A percentile compares a stretch with the other conserved stretches of the same genome.
These are phyloP conservation scores for Anoncus sp. DNA, from an alignment of 2,888 invertebrate species.

Conservation along the genomic window DNA sequence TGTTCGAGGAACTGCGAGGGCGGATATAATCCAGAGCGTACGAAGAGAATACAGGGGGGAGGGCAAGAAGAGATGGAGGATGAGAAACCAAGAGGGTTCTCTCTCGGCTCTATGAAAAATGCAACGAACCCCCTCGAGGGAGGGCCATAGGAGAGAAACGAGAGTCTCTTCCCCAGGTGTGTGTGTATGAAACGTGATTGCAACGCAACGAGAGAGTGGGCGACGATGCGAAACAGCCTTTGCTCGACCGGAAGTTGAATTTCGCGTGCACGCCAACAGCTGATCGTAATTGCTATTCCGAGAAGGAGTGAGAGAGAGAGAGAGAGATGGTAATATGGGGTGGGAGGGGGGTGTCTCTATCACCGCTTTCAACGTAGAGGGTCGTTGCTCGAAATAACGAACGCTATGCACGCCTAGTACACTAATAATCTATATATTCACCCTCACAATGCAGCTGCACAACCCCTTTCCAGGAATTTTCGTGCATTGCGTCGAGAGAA, in stretches of 20 bases:
- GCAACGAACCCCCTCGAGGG: conserved; percentile 25
- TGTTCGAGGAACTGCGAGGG: conserved; percentile 13
- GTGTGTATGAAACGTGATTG: conserved; percentile 56
- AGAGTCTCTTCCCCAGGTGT: conserved; percentile 37
- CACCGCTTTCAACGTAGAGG: conserved; percentile 59
- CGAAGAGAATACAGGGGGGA: conserved; percentile 18
- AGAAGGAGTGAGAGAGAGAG: conserved; percentile 31
- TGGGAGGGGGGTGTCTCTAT: conserved; percentile 25
- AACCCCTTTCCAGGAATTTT: conserved; percentile 58
- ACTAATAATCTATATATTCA: conserved; percentile 58
- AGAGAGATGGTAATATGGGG: conserved; percentile 36
- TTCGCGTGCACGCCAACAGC: conserved; percentile 68
- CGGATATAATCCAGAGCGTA: conserved; percentile 36
- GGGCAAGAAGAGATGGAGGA: conserved; percentile 1
- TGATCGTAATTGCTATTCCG: conserved; percentile 60
- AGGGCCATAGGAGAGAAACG: conserved; percentile 15
- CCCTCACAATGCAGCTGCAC: conserved; percentile 44
- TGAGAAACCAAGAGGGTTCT: conserved; percentile 11
- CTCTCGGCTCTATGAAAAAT: conserved; percentile 52
- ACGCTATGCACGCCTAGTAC: conserved; percentile 55
- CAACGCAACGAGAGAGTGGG: conserved; percentile 50
- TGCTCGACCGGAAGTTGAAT: conserved; percentile 71
- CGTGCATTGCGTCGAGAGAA: conserved; percentile 41
- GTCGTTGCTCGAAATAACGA: conserved; percentile 49
- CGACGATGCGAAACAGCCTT: conserved; percentile 59